Evolutionary conservation across 1,140 invertebrate genomes (phyloP).

Genomic region (Arctopsyche grandis): DNA sequence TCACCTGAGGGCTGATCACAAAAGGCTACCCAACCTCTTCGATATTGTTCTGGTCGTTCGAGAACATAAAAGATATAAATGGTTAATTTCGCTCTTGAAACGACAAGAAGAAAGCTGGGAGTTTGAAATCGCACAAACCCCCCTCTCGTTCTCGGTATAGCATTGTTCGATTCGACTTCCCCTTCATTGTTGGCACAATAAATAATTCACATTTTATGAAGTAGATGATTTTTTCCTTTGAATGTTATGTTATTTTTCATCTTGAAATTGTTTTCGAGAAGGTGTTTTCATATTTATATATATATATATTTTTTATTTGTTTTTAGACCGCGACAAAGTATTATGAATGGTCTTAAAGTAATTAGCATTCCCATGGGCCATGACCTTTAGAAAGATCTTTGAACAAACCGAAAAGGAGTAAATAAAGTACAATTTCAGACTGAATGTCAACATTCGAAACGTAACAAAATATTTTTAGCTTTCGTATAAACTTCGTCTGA

Average conservation of each 20-base stretch:
- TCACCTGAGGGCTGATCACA: constrained; percentile 9
- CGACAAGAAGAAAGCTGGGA: background rate
- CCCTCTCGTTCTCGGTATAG: background rate
- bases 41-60: constrained; percentile 25
- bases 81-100: constrained; percentile 15
- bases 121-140: background rate
- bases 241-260: background rate
- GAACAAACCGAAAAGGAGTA: too few species aligned
- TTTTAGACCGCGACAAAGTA: too few species aligned
- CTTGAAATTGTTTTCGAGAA: background rate
- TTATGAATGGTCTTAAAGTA: too few species aligned
- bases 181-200: background rate
- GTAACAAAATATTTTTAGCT: too few species aligned
- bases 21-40: background rate
- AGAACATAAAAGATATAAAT: constrained; percentile 20
- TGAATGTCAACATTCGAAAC: too few species aligned
- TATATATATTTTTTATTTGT: too few species aligned
- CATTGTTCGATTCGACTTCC: background rate
- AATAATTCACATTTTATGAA: constrained; percentile 14
- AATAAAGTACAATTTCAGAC: too few species aligned
- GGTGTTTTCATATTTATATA: too few species aligned
- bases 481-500: too few species aligned
- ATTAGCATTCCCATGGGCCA: too few species aligned
- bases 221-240: background rate
- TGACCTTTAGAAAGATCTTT: too few species aligned